Conservation (phyloP, 2,797 vertebrate genomes). For the Galagoides demidoff region DNA sequence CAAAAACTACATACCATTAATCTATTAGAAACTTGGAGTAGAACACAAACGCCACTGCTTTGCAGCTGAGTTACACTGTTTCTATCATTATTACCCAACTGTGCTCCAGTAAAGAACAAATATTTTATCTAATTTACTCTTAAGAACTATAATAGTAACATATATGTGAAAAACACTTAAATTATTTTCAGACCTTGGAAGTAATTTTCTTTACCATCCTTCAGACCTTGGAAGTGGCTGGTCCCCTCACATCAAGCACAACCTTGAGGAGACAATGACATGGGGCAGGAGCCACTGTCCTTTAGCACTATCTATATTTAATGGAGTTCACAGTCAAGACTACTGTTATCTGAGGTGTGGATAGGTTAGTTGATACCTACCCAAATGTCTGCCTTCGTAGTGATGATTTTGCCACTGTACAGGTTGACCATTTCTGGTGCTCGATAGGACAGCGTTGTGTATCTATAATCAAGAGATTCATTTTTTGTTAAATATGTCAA, state of each 20-base stretch:
- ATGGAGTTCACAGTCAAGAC: neutral
- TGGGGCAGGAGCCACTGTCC: neutral
- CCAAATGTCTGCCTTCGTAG: constrained; percentile 98
- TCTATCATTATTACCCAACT: constrained; percentile 26
- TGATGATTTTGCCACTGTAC: constrained; percentile 96
- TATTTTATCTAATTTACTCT: constrained; percentile 43
- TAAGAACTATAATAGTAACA: constrained; percentile 25
- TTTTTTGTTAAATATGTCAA: constrained; percentile 73
- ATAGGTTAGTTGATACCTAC: constrained; percentile 86
- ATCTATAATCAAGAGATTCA: constrained; percentile 89
- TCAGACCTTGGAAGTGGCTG: constrained; percentile 14
- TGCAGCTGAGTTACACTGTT: constrained; percentile 16
- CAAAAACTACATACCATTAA: constrained; percentile 8
- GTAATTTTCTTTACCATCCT: constrained; percentile 23
- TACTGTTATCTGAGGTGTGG: neutral
- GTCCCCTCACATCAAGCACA: constrained; percentile 10
- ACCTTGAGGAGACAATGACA: neutral
- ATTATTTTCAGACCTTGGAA: constrained; percentile 43
- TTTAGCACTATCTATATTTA: neutral
- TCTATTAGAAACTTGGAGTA: constrained; percentile 8
- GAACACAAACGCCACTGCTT: neutral
- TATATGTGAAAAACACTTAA: constrained; percentile 25
- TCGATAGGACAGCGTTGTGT: constrained; percentile 97
- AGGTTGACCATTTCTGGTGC: constrained; percentile 99
- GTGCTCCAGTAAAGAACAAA: constrained; percentile 48